Conservation (phyloP, 1,140 invertebrate genomes). For the Saccostrea cuccullata region DNA sequence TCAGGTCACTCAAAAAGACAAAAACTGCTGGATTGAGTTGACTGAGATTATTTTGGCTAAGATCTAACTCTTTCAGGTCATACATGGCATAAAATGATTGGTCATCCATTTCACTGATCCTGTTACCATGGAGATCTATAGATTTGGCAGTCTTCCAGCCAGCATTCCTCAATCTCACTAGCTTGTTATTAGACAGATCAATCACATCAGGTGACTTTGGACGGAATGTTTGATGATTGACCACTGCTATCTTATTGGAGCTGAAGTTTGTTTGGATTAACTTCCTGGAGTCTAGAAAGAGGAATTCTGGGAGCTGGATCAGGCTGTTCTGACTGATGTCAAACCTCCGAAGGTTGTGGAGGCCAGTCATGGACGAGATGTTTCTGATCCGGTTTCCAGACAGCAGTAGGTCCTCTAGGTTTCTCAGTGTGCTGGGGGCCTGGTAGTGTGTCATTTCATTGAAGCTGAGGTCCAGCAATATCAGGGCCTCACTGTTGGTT, state of each 20-base stretch:
- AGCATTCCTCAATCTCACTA: constrained; percentile 57
- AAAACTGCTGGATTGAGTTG: constrained; percentile 61
- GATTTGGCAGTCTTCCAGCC: constrained; percentile 64
- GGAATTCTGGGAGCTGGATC: constrained; percentile 51
- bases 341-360: constrained; percentile 59
- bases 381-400: constrained; percentile 62
- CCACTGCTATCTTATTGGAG: constrained; percentile 62
- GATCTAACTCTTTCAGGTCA: constrained; percentile 60
- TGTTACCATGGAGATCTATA: constrained; percentile 64
- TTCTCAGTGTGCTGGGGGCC: constrained; percentile 54
- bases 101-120: constrained; percentile 54
- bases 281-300: constrained; percentile 60
- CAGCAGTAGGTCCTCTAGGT: constrained; percentile 60
- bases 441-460: constrained; percentile 62
- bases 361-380: constrained; percentile 53
- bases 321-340: constrained; percentile 68
- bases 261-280: constrained; percentile 67
- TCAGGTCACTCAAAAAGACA: constrained; percentile 60
- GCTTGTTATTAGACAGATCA: constrained; percentile 70
- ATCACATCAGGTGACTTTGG: constrained; percentile 65
- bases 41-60: constrained; percentile 64
- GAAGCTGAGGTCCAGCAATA: constrained; percentile 64
- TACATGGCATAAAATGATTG: constrained; percentile 67
- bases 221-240: constrained; percentile 64
- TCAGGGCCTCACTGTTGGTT: constrained; percentile 47